Base-by-base conservation (phyloP, 1,140 invertebrate genomes). In the Drosophila willistoni region DNA sequence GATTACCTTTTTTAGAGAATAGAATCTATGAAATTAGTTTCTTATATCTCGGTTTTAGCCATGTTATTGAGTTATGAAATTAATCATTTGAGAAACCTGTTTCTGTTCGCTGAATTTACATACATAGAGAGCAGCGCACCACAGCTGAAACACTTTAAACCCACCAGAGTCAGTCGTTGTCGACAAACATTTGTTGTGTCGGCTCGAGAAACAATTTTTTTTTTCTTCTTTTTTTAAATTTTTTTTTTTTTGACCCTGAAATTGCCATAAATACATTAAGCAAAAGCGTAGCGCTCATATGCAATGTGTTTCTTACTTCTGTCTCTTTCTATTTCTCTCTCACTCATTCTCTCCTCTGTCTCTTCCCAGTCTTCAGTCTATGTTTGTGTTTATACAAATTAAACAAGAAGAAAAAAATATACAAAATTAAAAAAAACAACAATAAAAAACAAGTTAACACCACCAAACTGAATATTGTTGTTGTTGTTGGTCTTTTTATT, bases 211-310 rank as follows among this genome's bases (percentile, higher is more conserved):
- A 78, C 78, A 65, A 75, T 67, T 72, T 60, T 66, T 77, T 66
- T 44, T 47, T 62, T 73, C 59, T 62, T 77, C 54, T 62, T 68
- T 61, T 60, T 61, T 19, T 64, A n/a, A 70, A 59, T 60, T 66
- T 55, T 71, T 69, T n/a, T 83, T 79, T 61, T 67, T 56, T 47
- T 84, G 84, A 89, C 84, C 84, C 84, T 89, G 84, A 89, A 89
- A 81, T 47, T 81, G 77, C 84, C 84, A 89, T 89, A 89, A 89
- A 89, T 89, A 89, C 71, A 89, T 89, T 89, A 89, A 89, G 73
- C 84, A 81, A 89, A 79, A 69, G 54, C 76, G 77, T 73, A 79
- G 66, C 68, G 66, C 74, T 73, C 82, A 81, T 78, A 86, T 85
- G 78, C 64, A 59, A 70, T 68, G 25, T 60, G 44, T 56, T 17